Base-by-base conservation (phyloP, 2,888 invertebrate species). In the Troides oblongomaculatus region DNA sequence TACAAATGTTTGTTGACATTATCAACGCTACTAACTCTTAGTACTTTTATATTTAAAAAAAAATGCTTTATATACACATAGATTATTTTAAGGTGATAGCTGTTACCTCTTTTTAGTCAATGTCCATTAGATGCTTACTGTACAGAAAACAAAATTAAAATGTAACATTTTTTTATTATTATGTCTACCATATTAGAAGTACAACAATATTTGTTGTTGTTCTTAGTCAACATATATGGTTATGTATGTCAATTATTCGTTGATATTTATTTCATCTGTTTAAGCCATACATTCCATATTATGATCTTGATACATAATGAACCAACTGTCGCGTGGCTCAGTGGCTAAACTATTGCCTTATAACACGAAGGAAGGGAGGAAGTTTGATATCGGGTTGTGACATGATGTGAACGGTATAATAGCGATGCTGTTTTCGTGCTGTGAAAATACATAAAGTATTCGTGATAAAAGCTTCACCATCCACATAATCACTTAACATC, bases 1-100 rank as follows among this genome's bases (percentile, higher is more conserved):
- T 14, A 25, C 73, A n/a, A 76, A 76, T 65, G 66, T 73, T 66
- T 81, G 77, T 78, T 86, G 79, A 87, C 61, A 62, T 50, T 72
- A 74, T 69, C 64, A 62, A 72, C 68, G 69, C 23, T 25, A 53
- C 53, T n/a, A 50, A 50, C 18, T 0, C 18, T 53, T n/a, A 53
- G n/a, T 53, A n/a, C 0, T n/a, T n/a, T 53, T 53, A 18, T n/a
- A 12, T n/a, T 53, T 53, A 1, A 14, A 50, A 50, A 53, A 53
- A 18, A n/a, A 7, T 18, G 53, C 53, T 12, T n/a, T 46, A 46
- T n/a, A 53, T 60, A 60, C 4, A 17, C 7, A 36, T 10, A n/a
- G 1, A 36, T 39, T 39, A 4, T 30, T 39, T 25, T 17, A 8
- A 60, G 18, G 53, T 7, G 18, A 18, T 53, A 53, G n/a, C 18